Evolutionary conservation across 2,797 vertebrate species (phyloP).

Genomic region (Florisuga fusca): DNA sequence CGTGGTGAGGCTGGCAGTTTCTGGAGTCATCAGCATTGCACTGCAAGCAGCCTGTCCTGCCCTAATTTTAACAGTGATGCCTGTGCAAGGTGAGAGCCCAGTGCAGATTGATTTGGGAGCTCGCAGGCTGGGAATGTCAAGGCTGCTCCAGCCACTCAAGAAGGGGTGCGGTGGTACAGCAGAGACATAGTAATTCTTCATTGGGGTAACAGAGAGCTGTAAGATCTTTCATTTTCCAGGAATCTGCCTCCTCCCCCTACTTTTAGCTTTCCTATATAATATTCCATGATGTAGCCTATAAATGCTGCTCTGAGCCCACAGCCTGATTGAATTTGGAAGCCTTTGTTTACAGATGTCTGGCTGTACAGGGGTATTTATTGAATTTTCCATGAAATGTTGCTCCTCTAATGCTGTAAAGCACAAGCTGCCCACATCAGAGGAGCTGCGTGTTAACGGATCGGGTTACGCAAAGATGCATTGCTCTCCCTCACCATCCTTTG

Average conservation of each 20-base stretch:
- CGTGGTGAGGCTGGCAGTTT: not conserved
- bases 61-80: not conserved
- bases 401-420: conserved; percentile 89
- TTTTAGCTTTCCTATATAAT: conserved; percentile 82
- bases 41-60: not conserved
- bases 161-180: not conserved
- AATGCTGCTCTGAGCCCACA: conserved; percentile 83
- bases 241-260: conserved; percentile 76
- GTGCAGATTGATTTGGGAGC: not conserved
- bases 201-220: not conserved
- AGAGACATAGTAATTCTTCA: not conserved
- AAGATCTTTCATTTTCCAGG: conserved; percentile 79
- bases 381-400: conserved; percentile 90
- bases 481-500: conserved; percentile 25
- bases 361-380: conserved; percentile 88
- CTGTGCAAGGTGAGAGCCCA: not conserved
- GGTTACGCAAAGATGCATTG: conserved; percentile 81
- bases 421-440: conserved; percentile 86
- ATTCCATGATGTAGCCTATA: conserved; percentile 84
- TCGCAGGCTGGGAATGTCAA: not conserved
- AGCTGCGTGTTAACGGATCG: conserved; percentile 80
- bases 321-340: conserved; percentile 88
- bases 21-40: not conserved
- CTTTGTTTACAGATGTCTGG: conserved; percentile 90
- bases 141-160: not conserved